These are phyloP conservation scores for Trachythela sp. DNA, from an alignment of 64 coral and sea anemone genomes.

Conservation along the genomic window DNA sequence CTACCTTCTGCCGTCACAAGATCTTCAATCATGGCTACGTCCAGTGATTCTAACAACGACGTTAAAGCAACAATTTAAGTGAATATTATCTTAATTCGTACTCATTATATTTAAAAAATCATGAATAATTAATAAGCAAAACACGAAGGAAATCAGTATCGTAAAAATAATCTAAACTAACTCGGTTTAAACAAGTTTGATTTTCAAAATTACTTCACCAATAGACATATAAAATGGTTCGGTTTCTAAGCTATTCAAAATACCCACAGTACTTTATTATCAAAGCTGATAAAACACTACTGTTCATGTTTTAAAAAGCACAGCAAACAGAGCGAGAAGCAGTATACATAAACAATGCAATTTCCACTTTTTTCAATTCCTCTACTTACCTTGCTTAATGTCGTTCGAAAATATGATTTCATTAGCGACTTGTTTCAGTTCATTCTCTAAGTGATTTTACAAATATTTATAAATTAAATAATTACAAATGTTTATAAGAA, in stretches of 20 bases:
- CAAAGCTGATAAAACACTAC: too few relatives aligned
- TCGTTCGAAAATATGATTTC: constrained; percentile 97
- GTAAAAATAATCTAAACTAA: too few relatives aligned
- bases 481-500: neutral
- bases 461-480: neutral
- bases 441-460: constrained; percentile 72
- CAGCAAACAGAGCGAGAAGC: too few relatives aligned
- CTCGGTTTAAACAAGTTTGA: neutral
- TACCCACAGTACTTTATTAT: too few relatives aligned
- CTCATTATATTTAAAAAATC: neutral
- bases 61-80: neutral
- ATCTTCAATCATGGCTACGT: constrained; percentile 79
- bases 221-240: too few relatives aligned
- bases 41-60: constrained; percentile 32
- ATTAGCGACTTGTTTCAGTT: constrained; percentile 99
- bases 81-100: neutral
- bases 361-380: too few relatives aligned
- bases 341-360: too few relatives aligned
- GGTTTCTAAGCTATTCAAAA: too few relatives aligned
- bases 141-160: too few relatives aligned
- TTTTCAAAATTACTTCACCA: neutral
- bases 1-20: constrained; percentile 97
- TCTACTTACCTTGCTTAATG: constrained; percentile 1
- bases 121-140: too few relatives aligned
- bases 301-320: too few relatives aligned